Conservation (phyloP, 2,113 vertebrate species). For the Cyanoramphus novaezelandiae region DNA sequence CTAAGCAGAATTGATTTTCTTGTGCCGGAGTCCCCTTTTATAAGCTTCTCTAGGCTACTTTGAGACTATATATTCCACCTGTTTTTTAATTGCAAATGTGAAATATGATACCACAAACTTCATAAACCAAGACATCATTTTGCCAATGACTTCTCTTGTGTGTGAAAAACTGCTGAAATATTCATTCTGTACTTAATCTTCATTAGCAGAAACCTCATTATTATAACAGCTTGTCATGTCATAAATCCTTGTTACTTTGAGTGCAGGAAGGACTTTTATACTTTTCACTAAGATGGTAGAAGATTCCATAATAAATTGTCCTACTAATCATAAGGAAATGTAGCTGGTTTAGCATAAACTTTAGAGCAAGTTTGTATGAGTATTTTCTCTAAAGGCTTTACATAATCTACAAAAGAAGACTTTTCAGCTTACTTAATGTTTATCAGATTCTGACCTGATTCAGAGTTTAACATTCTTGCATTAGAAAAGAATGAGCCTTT, state of each 20-base stretch:
- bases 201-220: background rate
- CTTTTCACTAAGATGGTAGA: background rate
- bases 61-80: background rate
- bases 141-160: background rate
- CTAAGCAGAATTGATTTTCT: background rate
- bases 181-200: background rate
- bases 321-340: background rate
- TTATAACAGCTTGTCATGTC: background rate
- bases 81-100: background rate
- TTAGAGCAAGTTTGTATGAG: background rate
- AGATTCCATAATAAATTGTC: background rate
- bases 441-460: background rate
- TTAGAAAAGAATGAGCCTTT: background rate
- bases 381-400: background rate
- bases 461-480: background rate
- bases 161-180: background rate
- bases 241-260: background rate
- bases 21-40: background rate
- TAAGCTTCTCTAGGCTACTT: background rate
- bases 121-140: background rate
- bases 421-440: background rate
- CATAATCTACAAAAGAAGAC: background rate
- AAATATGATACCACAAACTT: background rate
- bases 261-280: background rate
- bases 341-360: background rate